Base-by-base conservation (phyloP, 2,888 invertebrate species). In the Pyrrhosoma nymphula region DNA sequence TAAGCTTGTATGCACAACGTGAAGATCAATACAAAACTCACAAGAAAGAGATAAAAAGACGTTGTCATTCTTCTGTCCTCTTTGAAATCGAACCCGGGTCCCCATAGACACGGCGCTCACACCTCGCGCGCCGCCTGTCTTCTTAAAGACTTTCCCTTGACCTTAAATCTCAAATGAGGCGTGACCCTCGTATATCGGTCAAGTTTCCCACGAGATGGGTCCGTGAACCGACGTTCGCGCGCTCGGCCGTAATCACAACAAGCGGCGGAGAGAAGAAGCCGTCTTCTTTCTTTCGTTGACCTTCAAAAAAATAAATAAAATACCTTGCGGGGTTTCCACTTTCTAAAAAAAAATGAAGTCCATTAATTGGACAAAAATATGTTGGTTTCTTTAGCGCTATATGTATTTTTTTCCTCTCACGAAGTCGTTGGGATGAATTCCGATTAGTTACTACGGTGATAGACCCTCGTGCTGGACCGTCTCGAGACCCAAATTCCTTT, bases 91-190 rank as follows among this genome's bases (percentile, higher is more conserved):
- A 82, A 35, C 82, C 82, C 30, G 35, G 82, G 12, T 35, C 82
- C 14, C 30, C 10, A 35, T 35, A 35, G 26, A 16, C 35, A 82
- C 12, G 82, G 69, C 23, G 69, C 69, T 26, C 20, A 60, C 60
- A 14, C 60, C 60, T 14, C 0, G 26, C 69, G 4, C n/a, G 12
- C 69, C 69, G 69, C 18, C 82, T 26, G 30, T n/a, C 69, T 69
- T 47, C n/a, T 69, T n/a, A 69, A 69, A 82, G 82, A 35, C 82
- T 82, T 82, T 82, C 82, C 82, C 82, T 82, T 82, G 82, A 82
- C 82, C 82, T 82, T 82, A 82, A 82, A 82, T 82, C 82, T 82
- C 35, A 35, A 82, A 35, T 35, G 82, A 82, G 82, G 82, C 82
- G 82, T 35, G n/a, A 82, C 82, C 82, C 35, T 82, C 35, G 16